Conservation (phyloP, 2,888 invertebrate genomes). For the Punctoribates punctum region DNA sequence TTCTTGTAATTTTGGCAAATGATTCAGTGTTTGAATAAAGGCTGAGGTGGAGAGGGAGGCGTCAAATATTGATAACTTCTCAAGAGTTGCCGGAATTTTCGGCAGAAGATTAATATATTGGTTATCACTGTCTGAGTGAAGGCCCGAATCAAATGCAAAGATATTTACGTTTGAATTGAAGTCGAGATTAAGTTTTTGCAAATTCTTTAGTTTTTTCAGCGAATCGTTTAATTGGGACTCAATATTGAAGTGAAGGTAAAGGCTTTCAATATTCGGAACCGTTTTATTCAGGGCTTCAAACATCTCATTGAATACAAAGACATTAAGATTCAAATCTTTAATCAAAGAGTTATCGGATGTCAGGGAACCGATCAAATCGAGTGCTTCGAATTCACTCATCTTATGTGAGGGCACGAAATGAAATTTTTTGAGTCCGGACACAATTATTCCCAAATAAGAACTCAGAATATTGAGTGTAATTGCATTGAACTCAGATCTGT, state of each 20-base stretch:
- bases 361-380: neutral
- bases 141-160: neutral
- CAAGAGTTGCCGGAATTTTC: neutral
- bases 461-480: neutral
- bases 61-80: neutral
- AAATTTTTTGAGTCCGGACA: neutral
- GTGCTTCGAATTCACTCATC: neutral
- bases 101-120: neutral
- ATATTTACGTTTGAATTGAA: slow-evolving; percentile 9
- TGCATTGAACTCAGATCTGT: neutral
- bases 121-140: neutral
- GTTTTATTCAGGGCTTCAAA: neutral
- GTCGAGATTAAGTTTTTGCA: neutral
- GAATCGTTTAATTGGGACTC: neutral
- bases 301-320: neutral
- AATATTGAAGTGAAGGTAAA: slow-evolving; percentile 12
- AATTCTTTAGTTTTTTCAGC: slow-evolving; percentile 4
- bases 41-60: slow-evolving; percentile 6
- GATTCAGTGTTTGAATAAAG: neutral
- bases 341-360: neutral
- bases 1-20: neutral
- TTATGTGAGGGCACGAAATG: neutral
- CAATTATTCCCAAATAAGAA: neutral
- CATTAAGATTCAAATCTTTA: slow-evolving; percentile 6
- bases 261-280: neutral